phyloP scores from a whole-genome alignment of 2,797 vertebrate species.

The Pygocentrus nattereri region DNA sequence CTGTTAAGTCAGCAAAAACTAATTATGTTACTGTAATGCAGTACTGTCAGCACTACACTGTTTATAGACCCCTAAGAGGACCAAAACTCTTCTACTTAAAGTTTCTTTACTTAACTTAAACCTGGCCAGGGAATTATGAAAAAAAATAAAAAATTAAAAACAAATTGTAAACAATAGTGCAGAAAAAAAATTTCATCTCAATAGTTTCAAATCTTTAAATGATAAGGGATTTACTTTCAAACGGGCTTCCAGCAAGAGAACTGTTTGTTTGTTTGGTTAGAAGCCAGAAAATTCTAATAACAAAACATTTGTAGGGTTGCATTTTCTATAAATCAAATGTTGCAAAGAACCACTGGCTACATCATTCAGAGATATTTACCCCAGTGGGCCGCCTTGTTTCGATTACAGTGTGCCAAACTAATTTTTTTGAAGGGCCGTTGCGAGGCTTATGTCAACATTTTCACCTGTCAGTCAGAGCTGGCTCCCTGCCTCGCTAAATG shows the following conservation, averaged over 20 bases:
- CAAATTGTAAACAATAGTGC: neutral
- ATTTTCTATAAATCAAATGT: conserved; percentile 28
- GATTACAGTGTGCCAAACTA: conserved; percentile 44
- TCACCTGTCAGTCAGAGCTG: conserved; percentile 43
- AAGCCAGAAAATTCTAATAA: conserved; percentile 6
- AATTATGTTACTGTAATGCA: too few species aligned
- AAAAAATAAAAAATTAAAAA: neutral
- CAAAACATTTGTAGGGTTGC: neutral
- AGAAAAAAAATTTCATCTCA: neutral
- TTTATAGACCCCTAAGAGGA: too few species aligned
- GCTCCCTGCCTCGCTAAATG: conserved; percentile 43
- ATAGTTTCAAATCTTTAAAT: neutral
- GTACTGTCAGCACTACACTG: too few species aligned
- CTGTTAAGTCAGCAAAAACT: too few species aligned
- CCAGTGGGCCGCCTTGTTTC: conserved; percentile 30
- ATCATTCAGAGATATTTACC: conserved; percentile 45
- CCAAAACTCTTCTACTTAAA: too few species aligned
- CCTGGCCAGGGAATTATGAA: neutral
- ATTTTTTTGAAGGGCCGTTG: conserved; percentile 46
- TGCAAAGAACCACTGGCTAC: conserved; percentile 22
- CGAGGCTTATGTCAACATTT: conserved; percentile 43
- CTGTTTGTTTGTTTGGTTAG: neutral
- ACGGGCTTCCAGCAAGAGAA: neutral
- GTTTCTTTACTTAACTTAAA: neutral
- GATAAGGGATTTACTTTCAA: neutral